These are phyloP conservation scores for Anagyrus pseudococci DNA, from an alignment of 2,888 invertebrate genomes.

Conservation along the genomic window DNA sequence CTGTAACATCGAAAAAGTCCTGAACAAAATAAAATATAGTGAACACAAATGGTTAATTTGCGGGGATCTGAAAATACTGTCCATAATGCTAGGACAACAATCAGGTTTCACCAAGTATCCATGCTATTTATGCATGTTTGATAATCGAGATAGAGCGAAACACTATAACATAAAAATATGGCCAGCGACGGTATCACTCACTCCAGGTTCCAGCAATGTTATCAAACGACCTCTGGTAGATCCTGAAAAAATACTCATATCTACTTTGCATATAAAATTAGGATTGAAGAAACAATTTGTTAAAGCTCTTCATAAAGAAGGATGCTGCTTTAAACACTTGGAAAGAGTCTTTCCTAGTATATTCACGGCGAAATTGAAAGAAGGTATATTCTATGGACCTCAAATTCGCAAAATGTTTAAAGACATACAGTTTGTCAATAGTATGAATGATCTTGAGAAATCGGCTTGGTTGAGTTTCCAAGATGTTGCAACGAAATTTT, in stretches of 20 bases:
- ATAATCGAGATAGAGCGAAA: neutral
- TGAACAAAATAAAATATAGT: neutral
- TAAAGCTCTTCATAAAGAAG: neutral
- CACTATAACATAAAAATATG: conserved; percentile 6
- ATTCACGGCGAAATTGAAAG: neutral
- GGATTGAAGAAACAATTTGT: neutral
- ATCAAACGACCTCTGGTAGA: neutral
- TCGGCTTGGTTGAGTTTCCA: neutral
- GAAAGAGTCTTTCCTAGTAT: neutral
- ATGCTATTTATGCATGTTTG: conserved; percentile 1
- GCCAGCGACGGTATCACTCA: neutral
- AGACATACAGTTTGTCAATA: neutral
- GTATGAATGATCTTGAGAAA: neutral
- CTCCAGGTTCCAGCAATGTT: neutral
- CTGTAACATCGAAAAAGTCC: neutral
- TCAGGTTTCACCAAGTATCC: conserved; percentile 1
- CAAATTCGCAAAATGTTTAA: neutral
- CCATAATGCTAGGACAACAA: no score
- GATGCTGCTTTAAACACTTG: neutral
- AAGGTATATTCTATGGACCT: neutral
- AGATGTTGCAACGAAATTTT: conserved; percentile 25
- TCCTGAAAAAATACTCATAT: neutral
- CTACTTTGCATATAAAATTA: neutral
- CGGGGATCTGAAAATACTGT: no score
- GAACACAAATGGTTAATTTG: no score